Evolutionary conservation across 2,888 invertebrate genomes (phyloP).

Genomic region (Meghimatium bilineatum): DNA sequence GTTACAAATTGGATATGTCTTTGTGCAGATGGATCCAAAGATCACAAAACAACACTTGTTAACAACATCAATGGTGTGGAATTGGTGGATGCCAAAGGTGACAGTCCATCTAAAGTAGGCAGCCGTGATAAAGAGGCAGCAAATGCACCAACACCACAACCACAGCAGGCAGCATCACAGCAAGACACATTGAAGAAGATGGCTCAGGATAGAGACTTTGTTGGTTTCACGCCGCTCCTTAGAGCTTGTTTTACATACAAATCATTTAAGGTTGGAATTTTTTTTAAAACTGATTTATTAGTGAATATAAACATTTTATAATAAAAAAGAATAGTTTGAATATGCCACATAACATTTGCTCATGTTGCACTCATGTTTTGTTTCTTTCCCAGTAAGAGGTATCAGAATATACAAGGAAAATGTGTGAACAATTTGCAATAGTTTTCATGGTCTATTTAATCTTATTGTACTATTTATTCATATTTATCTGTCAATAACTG

Average conservation of each 20-base stretch:
- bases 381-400: no score
- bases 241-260: conserved; percentile 69
- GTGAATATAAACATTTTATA: no score
- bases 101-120: conserved; percentile 48
- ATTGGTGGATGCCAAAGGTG: conserved; percentile 35
- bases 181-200: conserved; percentile 69
- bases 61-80: conserved; percentile 50
- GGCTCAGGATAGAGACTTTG: conserved; percentile 70
- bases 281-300: neutral
- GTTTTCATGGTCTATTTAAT: no score
- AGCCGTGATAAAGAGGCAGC: conserved; percentile 26
- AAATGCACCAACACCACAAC: neutral
- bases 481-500: no score
- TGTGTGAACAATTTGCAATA: no score
- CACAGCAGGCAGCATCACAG: conserved; percentile 33
- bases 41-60: conserved; percentile 6
- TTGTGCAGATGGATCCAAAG: conserved; percentile 40
- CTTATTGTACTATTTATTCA: no score
- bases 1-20: neutral
- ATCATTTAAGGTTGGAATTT: conserved; percentile 25
- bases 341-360: no score
- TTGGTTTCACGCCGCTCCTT: conserved; percentile 75
- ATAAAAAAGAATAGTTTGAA: no score
- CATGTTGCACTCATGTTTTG: no score
- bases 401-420: no score